A percentile compares a stretch with the other conserved stretches of the same genome.
These are phyloP conservation scores for Ameiurus melas DNA, from an alignment of 2,113 vertebrate species.

Conservation along the genomic window DNA sequence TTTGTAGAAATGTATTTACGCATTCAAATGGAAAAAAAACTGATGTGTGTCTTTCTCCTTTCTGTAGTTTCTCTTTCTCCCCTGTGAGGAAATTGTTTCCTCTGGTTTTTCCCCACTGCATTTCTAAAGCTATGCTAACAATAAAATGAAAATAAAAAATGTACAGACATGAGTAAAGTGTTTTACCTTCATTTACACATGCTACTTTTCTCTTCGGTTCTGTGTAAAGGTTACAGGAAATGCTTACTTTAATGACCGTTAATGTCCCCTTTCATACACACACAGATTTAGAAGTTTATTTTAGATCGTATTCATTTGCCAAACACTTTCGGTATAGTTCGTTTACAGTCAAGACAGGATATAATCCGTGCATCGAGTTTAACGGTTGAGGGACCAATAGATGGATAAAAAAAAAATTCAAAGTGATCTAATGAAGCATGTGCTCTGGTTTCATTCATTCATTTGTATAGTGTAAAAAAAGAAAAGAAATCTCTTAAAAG, in stretches of 20 bases:
- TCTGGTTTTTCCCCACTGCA: constrained; percentile 84
- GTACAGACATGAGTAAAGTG: constrained; percentile 80
- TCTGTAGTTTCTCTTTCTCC: constrained; percentile 66
- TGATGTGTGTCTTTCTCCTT: constrained; percentile 65
- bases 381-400: neutral
- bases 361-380: neutral
- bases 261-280: neutral
- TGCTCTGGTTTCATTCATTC: neutral
- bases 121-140: constrained; percentile 97
- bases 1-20: constrained; percentile 90
- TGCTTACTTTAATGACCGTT: neutral
- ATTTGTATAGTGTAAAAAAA: neutral
- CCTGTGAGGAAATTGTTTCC: constrained; percentile 81
- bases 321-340: neutral
- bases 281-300: neutral
- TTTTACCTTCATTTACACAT: constrained; percentile 3
- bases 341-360: neutral
- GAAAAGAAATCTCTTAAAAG: neutral
- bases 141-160: constrained; percentile 92
- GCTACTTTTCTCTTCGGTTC: neutral
- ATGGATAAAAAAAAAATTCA: neutral
- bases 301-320: neutral
- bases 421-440: neutral
- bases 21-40: constrained; percentile 67
- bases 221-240: neutral